Evolutionary conservation across 2,113 vertebrate genomes (phyloP).

Genomic region (Saguinus imperator): DNA sequence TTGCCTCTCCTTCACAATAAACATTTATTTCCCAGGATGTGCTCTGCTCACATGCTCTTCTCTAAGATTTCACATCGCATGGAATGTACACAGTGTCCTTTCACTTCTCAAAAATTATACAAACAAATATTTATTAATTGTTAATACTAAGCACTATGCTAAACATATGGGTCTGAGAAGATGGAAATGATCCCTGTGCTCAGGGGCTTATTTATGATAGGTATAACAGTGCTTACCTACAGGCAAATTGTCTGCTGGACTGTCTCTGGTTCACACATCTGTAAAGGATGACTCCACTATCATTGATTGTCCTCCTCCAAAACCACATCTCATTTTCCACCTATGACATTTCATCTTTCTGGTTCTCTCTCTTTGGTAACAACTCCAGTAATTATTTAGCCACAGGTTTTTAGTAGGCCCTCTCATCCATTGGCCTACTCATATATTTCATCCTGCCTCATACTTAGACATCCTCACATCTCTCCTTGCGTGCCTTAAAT

Average conservation of each 20-base stretch:
- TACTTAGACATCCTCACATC: background rate
- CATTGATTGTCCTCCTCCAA: too few species aligned
- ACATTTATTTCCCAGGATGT: background rate
- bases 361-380: background rate
- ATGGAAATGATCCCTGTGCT: background rate
- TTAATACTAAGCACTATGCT: background rate
- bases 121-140: background rate
- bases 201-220: background rate
- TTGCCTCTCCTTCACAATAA: background rate
- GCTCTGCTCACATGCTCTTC: background rate
- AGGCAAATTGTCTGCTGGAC: too few species aligned
- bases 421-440: background rate
- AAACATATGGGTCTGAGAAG: background rate
- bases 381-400: background rate
- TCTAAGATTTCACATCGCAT: background rate
- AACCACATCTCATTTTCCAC: background rate
- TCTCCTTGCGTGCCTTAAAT: background rate
- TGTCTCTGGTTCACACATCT: fast-evolving
- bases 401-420: background rate
- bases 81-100: background rate
- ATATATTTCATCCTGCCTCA: background rate
- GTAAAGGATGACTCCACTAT: background rate
- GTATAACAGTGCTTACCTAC: fast-evolving
- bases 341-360: too few species aligned
- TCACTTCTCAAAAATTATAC: background rate